A percentile compares a stretch with the other conserved stretches of the same genome.
Evolutionary conservation across 2,888 invertebrate genomes (phyloP).

Genomic region (Drosophila quinaria): DNA sequence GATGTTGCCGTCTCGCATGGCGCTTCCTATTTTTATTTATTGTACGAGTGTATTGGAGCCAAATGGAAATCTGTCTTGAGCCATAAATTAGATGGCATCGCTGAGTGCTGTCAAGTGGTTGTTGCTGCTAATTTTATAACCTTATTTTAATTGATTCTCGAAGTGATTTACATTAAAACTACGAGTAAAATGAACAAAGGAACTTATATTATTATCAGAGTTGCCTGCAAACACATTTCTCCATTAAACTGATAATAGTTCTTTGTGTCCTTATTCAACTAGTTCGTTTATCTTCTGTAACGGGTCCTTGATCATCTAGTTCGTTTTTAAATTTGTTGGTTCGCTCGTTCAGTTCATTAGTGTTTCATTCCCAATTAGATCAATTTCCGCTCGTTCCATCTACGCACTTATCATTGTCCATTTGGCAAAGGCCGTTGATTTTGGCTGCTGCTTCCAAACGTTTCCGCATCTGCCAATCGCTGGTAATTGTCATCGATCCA

Average conservation of each 20-base stretch:
- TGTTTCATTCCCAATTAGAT: background rate
- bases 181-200: background rate
- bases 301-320: background rate
- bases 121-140: conserved; percentile 21
- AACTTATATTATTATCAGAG: background rate
- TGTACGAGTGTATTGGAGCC: conserved; percentile 9
- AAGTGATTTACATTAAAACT: background rate
- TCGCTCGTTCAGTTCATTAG: background rate
- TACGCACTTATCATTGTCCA: background rate
- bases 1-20: conserved; percentile 7
- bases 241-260: too few relatives aligned
- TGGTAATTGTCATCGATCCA: conserved; percentile 65
- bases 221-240: too few relatives aligned
- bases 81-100: conserved; percentile 53
- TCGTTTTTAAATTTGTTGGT: too few relatives aligned
- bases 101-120: conserved; percentile 39
- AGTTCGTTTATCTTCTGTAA: background rate
- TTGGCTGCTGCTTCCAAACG: conserved; percentile 30
- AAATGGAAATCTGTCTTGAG: conserved; percentile 11
- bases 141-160: conserved; percentile 46
- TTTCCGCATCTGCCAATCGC: conserved; percentile 49
- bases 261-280: too few relatives aligned
- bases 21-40: conserved; percentile 22
- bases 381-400: background rate
- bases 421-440: conserved; percentile 19